These are phyloP conservation scores for Miopithecus talapoin DNA, from an alignment of 2,797 vertebrate species.

Conservation along the genomic window DNA sequence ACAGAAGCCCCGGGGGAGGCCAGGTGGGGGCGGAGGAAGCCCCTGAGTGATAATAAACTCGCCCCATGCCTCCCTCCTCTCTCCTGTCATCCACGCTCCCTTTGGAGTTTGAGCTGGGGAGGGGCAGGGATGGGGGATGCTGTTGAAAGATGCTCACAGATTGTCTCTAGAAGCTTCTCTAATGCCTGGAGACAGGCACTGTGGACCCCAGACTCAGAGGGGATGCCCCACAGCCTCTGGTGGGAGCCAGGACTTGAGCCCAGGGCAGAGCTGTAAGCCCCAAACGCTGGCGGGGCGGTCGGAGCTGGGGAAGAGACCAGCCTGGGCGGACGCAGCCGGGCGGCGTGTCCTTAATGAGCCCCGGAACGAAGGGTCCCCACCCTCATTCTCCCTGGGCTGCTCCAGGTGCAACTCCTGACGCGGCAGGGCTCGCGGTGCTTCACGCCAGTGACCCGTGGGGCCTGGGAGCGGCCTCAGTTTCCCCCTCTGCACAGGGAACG, in stretches of 20 bases:
- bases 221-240: fast-evolving
- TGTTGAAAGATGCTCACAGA: not conserved
- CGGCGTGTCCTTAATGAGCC: not conserved
- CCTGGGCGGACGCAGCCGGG: not conserved
- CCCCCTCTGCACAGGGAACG: not conserved
- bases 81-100: not conserved
- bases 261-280: not conserved
- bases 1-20: fast-evolving
- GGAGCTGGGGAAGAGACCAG: not conserved
- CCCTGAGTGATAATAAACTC: not conserved
- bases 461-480: not conserved
- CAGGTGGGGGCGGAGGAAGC: not conserved
- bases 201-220: not conserved
- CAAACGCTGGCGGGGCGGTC: too few relatives aligned
- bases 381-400: not conserved
- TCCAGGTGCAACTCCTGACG: not conserved
- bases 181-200: not conserved
- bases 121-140: too few relatives aligned
- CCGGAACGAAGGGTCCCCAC: not conserved
- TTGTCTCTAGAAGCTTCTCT: not conserved
- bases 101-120: not conserved
- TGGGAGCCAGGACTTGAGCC: not conserved
- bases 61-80: not conserved
- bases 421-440: not conserved
- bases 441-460: not conserved